Evolutionary conservation across 1,140 invertebrate genomes (phyloP).

Genomic region (Drosophila athabasca): DNA sequence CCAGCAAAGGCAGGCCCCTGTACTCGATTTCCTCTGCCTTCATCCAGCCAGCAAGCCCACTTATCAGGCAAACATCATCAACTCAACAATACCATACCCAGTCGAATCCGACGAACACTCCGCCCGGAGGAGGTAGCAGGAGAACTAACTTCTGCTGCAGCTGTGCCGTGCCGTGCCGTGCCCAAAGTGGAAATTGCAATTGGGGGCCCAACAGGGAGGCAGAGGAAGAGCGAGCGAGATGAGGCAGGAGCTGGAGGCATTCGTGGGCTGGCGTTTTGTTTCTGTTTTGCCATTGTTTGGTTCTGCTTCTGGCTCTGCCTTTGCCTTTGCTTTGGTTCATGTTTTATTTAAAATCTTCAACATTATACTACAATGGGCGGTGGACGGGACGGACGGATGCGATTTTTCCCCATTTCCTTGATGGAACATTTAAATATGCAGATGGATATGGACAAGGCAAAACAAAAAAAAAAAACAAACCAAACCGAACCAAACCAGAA

Average conservation of each 20-base stretch:
- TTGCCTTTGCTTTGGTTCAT: conserved; percentile 35
- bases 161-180: conserved; percentile 16
- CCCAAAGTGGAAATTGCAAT: conserved; percentile 74
- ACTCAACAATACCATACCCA: conserved; percentile 25
- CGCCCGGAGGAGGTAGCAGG: conserved; percentile 8
- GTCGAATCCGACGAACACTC: conserved; percentile 19
- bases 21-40: no score
- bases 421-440: conserved; percentile 65
- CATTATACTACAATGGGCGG: conserved; percentile 71
- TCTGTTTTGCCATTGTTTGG: conserved; percentile 44
- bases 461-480: conserved; percentile 34
- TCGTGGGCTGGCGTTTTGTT: conserved; percentile 1
- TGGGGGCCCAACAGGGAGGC: conserved; percentile 58
- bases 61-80: conserved; percentile 73
- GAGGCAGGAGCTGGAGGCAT: no score
- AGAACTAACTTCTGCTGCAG: conserved; percentile 33
- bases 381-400: conserved; percentile 29
- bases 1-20: conserved; percentile 9
- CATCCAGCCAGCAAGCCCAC: conserved; percentile 30
- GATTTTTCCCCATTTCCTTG: conserved; percentile 62
- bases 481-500: no score
- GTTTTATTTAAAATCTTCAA: conserved; percentile 73
- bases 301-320: conserved; percentile 12
- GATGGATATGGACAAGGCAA: conserved; percentile 42
- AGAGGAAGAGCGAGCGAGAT: conserved; percentile 4